A percentile compares a stretch with the other conserved stretches of the same genome.
Evolutionary conservation across 92 coral and sea anemone genomes (phyloP).

Genomic region (Palythoa grandis): DNA sequence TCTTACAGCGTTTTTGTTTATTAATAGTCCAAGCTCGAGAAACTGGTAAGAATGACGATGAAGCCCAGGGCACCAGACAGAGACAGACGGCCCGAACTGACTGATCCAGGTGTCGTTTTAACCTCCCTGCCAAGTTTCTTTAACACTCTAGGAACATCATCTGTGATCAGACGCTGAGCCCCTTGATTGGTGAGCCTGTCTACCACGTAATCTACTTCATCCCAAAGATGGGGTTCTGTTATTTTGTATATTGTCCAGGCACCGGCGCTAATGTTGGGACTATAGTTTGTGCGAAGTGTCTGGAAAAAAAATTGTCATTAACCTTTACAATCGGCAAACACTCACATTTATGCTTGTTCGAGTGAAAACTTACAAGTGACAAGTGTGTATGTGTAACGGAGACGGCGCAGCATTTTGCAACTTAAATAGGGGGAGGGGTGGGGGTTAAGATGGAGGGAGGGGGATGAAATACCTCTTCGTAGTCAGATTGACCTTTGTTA

Average conservation of each 20-base stretch:
- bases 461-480: too few species aligned
- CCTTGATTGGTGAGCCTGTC: constrained; percentile 69
- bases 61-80: background rate
- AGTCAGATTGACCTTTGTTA: too few species aligned
- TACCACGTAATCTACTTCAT: constrained; percentile 57
- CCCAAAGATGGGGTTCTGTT: constrained; percentile 44
- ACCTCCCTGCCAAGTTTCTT: constrained; percentile 67
- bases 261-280: constrained; percentile 79
- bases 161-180: constrained; percentile 83
- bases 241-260: constrained; percentile 86
- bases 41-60: background rate
- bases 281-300: constrained; percentile 69
- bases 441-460: too few species aligned
- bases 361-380: background rate
- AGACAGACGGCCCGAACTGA: background rate
- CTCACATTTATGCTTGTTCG: background rate
- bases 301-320: background rate
- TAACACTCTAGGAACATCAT: constrained; percentile 76
- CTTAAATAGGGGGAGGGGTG: too few species aligned
- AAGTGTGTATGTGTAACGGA: too few species aligned
- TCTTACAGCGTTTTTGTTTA: too few species aligned
- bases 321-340: background rate
- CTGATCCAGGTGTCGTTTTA: constrained; percentile 25
- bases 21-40: background rate
- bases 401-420: too few species aligned